Conservation (phyloP, 2,797 vertebrate genomes). For the Gadopsis bispinosus region DNA sequence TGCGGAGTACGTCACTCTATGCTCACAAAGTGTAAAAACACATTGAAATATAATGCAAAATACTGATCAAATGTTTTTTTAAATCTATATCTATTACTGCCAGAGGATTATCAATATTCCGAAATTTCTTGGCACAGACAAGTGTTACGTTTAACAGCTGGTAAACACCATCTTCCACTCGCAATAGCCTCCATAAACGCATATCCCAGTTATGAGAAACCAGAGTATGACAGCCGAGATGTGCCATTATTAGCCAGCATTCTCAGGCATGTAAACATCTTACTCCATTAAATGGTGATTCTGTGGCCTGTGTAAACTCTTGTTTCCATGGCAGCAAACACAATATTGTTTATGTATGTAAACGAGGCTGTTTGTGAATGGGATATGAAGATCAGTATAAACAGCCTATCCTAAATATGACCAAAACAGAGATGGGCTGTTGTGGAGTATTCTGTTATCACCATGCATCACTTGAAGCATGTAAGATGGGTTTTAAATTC, state of each 20-base stretch:
- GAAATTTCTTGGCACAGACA: conserved; percentile 15
- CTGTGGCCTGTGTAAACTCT: conserved; percentile 59
- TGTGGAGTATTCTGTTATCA: conserved; percentile 37
- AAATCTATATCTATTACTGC: background rate
- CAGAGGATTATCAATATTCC: conserved; percentile 23
- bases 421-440: conserved; percentile 20
- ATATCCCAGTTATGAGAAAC: conserved; percentile 49
- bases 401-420: conserved; percentile 62
- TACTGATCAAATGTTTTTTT: conserved; percentile 11
- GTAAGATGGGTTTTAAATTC: conserved; percentile 41
- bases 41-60: conserved; percentile 7
- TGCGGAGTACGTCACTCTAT: background rate
- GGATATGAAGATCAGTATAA: conserved; percentile 69
- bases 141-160: conserved; percentile 37
- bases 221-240: conserved; percentile 65
- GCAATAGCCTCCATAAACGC: conserved; percentile 35
- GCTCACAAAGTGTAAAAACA: background rate
- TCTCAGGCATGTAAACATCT: conserved; percentile 72
- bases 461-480: conserved; percentile 31
- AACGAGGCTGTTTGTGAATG: conserved; percentile 74
- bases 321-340: conserved; percentile 73
- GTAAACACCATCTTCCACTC: conserved; percentile 38
- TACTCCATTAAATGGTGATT: conserved; percentile 70
- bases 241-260: conserved; percentile 65
- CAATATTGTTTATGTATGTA: conserved; percentile 75